Evolutionary conservation across 30 jellyfish, hydroid and myxozoan species (phyloP).

Genomic region (Turritopsis dohrnii): DNA sequence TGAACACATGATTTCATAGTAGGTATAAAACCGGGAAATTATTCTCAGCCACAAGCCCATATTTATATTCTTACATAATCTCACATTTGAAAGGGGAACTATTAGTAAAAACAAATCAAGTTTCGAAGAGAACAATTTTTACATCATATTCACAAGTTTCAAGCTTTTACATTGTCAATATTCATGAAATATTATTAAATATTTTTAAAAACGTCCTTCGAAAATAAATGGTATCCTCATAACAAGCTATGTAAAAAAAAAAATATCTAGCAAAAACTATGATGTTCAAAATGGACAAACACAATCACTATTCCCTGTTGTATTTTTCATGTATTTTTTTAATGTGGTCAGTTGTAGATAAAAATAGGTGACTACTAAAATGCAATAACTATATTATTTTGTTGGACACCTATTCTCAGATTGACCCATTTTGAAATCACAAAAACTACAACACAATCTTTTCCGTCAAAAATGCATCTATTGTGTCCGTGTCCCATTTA

Average conservation of each 20-base stretch:
- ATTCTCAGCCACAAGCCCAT: too few species aligned
- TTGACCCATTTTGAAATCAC: background rate
- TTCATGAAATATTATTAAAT: background rate
- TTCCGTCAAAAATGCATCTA: constrained; percentile 76
- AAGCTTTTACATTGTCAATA: background rate
- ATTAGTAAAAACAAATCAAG: background rate
- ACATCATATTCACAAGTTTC: background rate
- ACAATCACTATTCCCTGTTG: background rate
- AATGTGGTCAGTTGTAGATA: too few species aligned
- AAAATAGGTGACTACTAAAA: background rate
- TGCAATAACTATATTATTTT: background rate
- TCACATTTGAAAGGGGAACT: background rate
- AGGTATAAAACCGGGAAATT: too few species aligned
- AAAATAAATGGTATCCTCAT: constrained; percentile 9
- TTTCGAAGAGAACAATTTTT: background rate
- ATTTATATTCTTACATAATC: too few species aligned
- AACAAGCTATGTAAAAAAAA: constrained; percentile 10
- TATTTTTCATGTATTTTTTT: too few species aligned
- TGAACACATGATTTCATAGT: too few species aligned
- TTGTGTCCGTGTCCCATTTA: constrained; percentile 96
- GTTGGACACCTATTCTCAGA: background rate
- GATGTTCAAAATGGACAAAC: background rate
- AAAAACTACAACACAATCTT: constrained; percentile 42
- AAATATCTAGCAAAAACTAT: constrained; percentile 2
- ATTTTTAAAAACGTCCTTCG: background rate